Conservation (phyloP, 2,797 vertebrate genomes). For the Liparis tanakae region DNA sequence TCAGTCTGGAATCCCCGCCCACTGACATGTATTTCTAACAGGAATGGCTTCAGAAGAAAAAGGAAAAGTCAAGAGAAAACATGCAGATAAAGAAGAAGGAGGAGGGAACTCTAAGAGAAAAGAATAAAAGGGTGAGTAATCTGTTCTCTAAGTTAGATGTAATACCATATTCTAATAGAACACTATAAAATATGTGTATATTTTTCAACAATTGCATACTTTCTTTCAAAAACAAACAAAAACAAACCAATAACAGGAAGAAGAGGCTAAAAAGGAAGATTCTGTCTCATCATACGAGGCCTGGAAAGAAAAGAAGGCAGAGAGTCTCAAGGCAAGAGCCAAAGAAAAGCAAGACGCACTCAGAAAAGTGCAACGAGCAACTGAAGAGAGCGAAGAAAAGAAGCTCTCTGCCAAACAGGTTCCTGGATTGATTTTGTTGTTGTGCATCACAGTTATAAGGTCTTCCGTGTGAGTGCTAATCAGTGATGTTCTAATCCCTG, state of each 20-base stretch:
- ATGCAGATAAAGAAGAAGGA: constrained; percentile 86
- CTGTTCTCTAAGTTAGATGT: not conserved
- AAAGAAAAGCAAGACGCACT: constrained; percentile 81
- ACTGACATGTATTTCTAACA: constrained; percentile 56
- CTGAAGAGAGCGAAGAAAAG: constrained; percentile 83
- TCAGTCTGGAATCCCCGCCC: not conserved
- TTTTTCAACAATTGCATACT: not conserved
- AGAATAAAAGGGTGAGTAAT: constrained; percentile 74
- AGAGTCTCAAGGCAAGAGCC: constrained; percentile 80
- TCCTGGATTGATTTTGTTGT: not conserved
- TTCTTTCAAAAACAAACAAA: constrained; percentile 40
- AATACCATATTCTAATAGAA: not conserved
- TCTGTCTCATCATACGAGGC: constrained; percentile 89
- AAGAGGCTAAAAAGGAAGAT: constrained; percentile 85
- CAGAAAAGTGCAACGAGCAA: constrained; percentile 78
- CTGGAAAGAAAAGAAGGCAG: constrained; percentile 91
- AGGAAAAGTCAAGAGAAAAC: constrained; percentile 75
- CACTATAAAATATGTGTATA: not conserved
- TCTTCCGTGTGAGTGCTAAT: constrained; percentile 3
- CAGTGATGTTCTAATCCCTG: constrained; percentile 19
- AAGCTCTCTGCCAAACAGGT: constrained; percentile 86
- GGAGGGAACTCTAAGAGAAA: constrained; percentile 81
- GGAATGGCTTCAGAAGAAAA: constrained; percentile 95
- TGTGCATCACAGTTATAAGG: not conserved
- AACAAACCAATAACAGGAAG: constrained; percentile 76